Conservation (phyloP, 2,113 vertebrate genomes). For the Oryzias javanicus region DNA sequence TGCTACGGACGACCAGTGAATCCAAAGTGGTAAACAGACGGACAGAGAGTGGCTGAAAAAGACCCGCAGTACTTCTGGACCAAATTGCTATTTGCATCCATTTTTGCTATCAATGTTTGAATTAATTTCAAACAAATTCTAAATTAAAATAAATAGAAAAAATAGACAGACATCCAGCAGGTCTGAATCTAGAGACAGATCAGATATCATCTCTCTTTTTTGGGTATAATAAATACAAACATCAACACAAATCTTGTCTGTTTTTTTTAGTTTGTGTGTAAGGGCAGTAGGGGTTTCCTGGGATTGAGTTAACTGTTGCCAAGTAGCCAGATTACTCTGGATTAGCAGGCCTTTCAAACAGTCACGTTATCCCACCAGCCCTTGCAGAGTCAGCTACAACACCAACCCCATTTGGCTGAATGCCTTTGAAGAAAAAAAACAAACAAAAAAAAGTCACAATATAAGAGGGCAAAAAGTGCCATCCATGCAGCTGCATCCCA, state of each 20-base stretch:
- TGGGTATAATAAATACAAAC: background rate
- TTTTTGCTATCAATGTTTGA: background rate
- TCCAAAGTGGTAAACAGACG: slow-evolving; percentile 55
- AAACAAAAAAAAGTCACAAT: slow-evolving; percentile 1
- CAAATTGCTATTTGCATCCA: slow-evolving; percentile 14
- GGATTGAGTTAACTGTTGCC: slow-evolving; percentile 72
- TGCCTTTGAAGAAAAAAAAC: slow-evolving; percentile 10
- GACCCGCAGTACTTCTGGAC: background rate
- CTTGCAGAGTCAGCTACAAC: slow-evolving; percentile 55
- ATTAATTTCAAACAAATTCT: background rate
- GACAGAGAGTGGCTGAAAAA: slow-evolving; percentile 9
- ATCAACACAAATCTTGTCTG: background rate
- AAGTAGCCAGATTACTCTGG: slow-evolving; percentile 74
- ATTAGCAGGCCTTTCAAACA: slow-evolving; percentile 75
- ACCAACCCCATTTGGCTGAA: slow-evolving; percentile 35
- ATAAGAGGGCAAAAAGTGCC: background rate
- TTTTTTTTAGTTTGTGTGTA: slow-evolving; percentile 11
- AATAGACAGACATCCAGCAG: too few species aligned
- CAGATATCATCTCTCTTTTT: background rate
- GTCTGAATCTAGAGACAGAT: background rate
- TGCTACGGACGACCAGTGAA: slow-evolving; percentile 71
- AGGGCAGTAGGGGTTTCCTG: slow-evolving; percentile 20
- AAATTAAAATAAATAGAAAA: too few species aligned
- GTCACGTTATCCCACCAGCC: slow-evolving; percentile 72
- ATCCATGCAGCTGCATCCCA: background rate